These are phyloP conservation scores for Lampris incognitus DNA, from an alignment of 2,113 vertebrate genomes.

Conservation along the genomic window DNA sequence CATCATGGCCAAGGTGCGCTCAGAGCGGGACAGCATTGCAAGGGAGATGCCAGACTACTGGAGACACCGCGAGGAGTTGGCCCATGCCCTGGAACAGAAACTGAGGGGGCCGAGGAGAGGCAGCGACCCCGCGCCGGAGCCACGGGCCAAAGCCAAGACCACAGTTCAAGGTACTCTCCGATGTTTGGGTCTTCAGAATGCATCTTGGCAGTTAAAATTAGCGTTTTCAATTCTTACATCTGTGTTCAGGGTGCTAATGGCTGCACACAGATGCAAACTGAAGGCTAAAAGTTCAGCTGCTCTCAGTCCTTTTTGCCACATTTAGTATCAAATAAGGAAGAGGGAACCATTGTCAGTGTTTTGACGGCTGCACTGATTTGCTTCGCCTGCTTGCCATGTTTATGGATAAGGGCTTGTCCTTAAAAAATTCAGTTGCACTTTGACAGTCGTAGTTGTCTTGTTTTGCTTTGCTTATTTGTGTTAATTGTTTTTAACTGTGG, in stretches of 20 bases:
- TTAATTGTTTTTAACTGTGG: constrained; percentile 16
- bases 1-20: constrained; percentile 51
- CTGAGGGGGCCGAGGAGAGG: constrained; percentile 44
- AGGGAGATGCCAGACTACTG: constrained; percentile 62
- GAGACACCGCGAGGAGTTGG: constrained; percentile 57
- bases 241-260: neutral
- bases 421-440: too few species aligned
- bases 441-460: too few species aligned
- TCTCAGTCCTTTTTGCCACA: too few species aligned
- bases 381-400: too few species aligned
- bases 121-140: constrained; percentile 24
- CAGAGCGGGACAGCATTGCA: constrained; percentile 45
- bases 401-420: too few species aligned
- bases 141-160: constrained; percentile 48
- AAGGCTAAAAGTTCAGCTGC: too few species aligned
- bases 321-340: too few species aligned
- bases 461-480: neutral
- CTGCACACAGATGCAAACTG: neutral
- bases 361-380: too few species aligned
- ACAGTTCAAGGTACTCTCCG: constrained; percentile 63
- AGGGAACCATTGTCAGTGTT: too few species aligned
- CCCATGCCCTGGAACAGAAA: constrained; percentile 49
- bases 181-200: constrained; percentile 25
- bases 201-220: constrained; percentile 34
- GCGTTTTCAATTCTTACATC: neutral